Percentiles rank a stretch among this genome's conserved stretches.
These are phyloP conservation scores for Pristionchus arcanus DNA, from an alignment of 2,888 invertebrate genomes.

Conservation along the genomic window DNA sequence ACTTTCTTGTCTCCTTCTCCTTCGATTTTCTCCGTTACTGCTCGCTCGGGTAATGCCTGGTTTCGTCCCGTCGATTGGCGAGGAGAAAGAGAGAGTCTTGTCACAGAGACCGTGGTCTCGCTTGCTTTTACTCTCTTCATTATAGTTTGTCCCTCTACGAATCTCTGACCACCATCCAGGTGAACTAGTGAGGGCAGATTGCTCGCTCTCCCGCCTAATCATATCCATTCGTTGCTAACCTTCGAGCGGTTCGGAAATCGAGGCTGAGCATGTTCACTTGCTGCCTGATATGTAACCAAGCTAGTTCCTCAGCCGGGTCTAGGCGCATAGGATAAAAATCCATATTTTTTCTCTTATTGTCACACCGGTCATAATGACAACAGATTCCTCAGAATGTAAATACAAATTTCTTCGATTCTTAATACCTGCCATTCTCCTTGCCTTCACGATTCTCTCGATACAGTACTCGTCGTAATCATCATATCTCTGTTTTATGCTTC, in stretches of 20 bases:
- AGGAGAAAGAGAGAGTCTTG: not conserved
- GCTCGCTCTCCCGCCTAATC: not conserved
- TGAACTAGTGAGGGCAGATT: not conserved
- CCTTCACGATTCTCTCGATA: not conserved
- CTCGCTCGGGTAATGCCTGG: not conserved
- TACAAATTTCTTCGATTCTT: no score
- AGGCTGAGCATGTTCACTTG: not conserved
- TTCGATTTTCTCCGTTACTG: conserved; percentile 1
- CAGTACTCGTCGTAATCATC: not conserved
- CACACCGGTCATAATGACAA: no score
- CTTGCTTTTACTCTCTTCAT: not conserved
- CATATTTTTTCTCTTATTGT: no score
- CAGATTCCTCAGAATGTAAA: no score
- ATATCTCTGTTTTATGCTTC: not conserved
- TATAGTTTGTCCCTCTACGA: not conserved
- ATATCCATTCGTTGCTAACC: not conserved
- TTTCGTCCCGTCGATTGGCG: not conserved
- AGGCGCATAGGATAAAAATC: no score
- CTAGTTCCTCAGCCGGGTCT: no score
- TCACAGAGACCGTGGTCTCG: not conserved
- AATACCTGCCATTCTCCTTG: not conserved
- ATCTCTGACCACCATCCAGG: not conserved
- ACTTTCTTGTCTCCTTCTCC: not conserved
- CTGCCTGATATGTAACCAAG: not conserved
- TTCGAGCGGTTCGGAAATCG: not conserved